Base-by-base conservation (phyloP, 2,888 invertebrate species). In the Aphidius colemani region DNA sequence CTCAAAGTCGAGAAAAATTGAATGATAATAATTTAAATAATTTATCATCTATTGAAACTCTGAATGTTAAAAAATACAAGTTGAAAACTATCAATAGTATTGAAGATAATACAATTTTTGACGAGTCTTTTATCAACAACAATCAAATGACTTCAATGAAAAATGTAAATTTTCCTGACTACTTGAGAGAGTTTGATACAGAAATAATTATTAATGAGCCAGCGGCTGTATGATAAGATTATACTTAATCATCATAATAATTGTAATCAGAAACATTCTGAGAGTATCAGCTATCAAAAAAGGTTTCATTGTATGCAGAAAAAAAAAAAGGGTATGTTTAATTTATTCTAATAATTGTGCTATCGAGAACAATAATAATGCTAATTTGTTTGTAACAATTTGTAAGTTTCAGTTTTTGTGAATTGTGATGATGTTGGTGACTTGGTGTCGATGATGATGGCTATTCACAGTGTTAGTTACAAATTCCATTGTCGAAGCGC, bases 211-310 rank as follows among this genome's bases (percentile, higher is more conserved):
- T 90, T 63, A 82, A 90, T 62, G 94, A 95, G 72, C 94, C 95
- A 95, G 72, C 94, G 95, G 76, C 89, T 95, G 0, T 95, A 95
- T 75, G 94, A 94, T 78, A 95, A 95, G 83, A 94, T 95, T 69
- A 93, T 94, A 75, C 91, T 92, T 59, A 93, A 92, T 76, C 92
- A 91, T 71, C 88, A 84, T 86, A 91, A 91, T 82, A 18, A 18
- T 18, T 18, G 1, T 18, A 1, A 18, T 18, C 13, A 18, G 13
- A 2, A 1, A 18, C 13, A 1, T 18, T 18, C 1, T 18, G 13
- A 18, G 1, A 18, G n/a, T n/a, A n/a, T n/a, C n/a, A 18, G 13
- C 13, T 18, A n/a, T 2, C 13, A 18, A 2, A 18, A 18, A 2
- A 18, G 2, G 1, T 18, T 18, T 1, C 13, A 18, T 18, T 18